phyloP scores from a whole-genome alignment of 2,888 invertebrate species.

The Autographa gamma region DNA sequence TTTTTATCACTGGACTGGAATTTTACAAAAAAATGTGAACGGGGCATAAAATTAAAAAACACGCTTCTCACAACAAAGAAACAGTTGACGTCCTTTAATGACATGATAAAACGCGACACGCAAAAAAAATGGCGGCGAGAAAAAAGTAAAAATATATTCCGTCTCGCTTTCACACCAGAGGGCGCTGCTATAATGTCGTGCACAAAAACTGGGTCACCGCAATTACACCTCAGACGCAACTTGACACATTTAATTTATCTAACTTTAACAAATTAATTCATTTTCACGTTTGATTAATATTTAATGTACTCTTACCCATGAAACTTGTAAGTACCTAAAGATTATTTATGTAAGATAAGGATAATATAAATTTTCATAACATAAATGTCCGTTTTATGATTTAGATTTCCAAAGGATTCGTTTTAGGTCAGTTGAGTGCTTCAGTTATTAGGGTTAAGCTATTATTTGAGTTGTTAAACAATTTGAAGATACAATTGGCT shows the following conservation, averaged over 20 bases:
- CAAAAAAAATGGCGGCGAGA: not conserved
- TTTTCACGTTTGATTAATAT: conserved; percentile 61
- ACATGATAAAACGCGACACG: not conserved
- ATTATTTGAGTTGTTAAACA: conserved; percentile 1
- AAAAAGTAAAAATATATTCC: conserved; percentile 3
- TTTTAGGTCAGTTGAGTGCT: conserved; percentile 29
- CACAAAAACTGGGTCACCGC: conserved; percentile 77
- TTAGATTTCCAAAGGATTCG: conserved; percentile 38
- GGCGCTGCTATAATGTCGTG: conserved; percentile 53
- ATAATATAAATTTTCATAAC: conserved; percentile 45
- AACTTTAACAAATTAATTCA: conserved; percentile 77
- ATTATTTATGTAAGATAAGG: conserved; percentile 41
- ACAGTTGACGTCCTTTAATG: not conserved
- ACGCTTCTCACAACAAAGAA: not conserved
- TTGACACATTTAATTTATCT: conserved; percentile 76
- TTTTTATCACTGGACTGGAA: no score
- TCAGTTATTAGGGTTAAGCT: conserved; percentile 19
- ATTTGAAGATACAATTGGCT: not conserved
- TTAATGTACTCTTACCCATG: conserved; percentile 51
- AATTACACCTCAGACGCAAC: conserved; percentile 73
- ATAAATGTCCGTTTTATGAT: conserved; percentile 51
- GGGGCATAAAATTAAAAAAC: no score
- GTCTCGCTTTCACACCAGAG: conserved; percentile 10
- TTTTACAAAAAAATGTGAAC: no score
- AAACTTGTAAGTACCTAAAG: conserved; percentile 46